A percentile compares a stretch with the other conserved stretches of the same genome.
Conservation (phyloP, 2,888 invertebrate species). For the Villa cingulata region DNA sequence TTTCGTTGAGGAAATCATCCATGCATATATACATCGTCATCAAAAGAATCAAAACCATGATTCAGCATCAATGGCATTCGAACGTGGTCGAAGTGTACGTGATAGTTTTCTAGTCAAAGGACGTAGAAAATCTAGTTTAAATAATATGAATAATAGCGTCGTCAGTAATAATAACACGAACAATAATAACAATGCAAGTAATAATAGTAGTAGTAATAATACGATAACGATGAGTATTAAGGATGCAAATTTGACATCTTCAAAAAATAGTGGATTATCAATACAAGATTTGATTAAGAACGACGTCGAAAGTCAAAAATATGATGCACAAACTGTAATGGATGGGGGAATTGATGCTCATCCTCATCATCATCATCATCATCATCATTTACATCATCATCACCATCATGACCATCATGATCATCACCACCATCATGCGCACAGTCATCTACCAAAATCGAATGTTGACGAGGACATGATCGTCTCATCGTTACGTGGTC, state of each 20-base stretch:
- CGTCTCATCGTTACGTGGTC: constrained; percentile 44
- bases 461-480: constrained; percentile 29
- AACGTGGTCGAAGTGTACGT: constrained; percentile 27
- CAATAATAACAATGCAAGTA: too few species aligned
- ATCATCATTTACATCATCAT: constrained; percentile 10
- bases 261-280: constrained; percentile 16
- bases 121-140: background rate
- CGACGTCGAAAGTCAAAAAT: constrained; percentile 21
- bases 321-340: constrained; percentile 7
- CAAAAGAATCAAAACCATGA: constrained; percentile 28
- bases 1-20: constrained; percentile 66
- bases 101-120: constrained; percentile 23
- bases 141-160: background rate
- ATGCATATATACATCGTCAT: constrained; percentile 48
- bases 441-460: constrained; percentile 22
- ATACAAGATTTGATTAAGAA: constrained; percentile 22
- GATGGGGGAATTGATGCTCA: constrained; percentile 7
- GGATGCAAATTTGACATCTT: background rate
- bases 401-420: constrained; percentile 7
- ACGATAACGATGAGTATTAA: background rate
- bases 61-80: constrained; percentile 24
- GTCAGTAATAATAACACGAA: too few species aligned
- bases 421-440: constrained; percentile 13
- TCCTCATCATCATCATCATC: constrained; percentile 10
- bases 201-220: too few species aligned